Evolutionary conservation across 2,797 vertebrate species (phyloP), one percentile per base, ranked within the genome.

Genomic region (Pteronotus mesoamericanus): DNA sequence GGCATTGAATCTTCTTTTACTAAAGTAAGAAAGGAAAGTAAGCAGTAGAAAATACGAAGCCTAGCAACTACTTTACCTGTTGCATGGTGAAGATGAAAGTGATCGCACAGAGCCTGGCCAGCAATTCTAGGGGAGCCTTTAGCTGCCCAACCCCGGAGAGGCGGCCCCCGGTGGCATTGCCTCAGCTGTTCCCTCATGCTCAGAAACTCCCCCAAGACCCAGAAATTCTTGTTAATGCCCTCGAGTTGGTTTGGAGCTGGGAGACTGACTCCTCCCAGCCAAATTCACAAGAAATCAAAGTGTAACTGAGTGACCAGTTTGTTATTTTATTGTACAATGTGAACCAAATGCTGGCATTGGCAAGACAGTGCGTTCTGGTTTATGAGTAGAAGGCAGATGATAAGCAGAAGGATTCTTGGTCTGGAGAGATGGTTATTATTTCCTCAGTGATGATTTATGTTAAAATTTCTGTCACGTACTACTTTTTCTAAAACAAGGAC

Each of bases 401-500:
- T 74, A 79, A 78, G 29, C 0, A 11, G 91, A 79, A 91, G 37
- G 68, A n/a, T 37, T 75, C 53, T 95, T 95, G 79, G 39, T 84
- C 64, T 84, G 48, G n/a, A 71, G 71, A n/a, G 34, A 29, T 71
- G 21, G 32, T 79, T 57, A 86, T 93, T 91, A 57, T 66, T 92
- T 93, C 93, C 39, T 79, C 42, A 26, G 15, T 48, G 53, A 39
- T 66, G 71, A 89, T 46, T 79, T 92, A 37, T 68, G 37, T 89
- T 86, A 53, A 91, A 68, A 80, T 87, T 80, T 96, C 68, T 77
- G 22, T 86, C n/a, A 59, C 48, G 44, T 79, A 77, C 4, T 82
- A 11, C 77, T 88, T 91, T 86, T 79, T 89, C 64, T 79, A 96
- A 86, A 89, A 83, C 90, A 78, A 87, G 44, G 6, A 85, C 61